phyloP scores from a whole-genome alignment of 2,113 vertebrate genomes.

The Neopipo cinnamomea region DNA sequence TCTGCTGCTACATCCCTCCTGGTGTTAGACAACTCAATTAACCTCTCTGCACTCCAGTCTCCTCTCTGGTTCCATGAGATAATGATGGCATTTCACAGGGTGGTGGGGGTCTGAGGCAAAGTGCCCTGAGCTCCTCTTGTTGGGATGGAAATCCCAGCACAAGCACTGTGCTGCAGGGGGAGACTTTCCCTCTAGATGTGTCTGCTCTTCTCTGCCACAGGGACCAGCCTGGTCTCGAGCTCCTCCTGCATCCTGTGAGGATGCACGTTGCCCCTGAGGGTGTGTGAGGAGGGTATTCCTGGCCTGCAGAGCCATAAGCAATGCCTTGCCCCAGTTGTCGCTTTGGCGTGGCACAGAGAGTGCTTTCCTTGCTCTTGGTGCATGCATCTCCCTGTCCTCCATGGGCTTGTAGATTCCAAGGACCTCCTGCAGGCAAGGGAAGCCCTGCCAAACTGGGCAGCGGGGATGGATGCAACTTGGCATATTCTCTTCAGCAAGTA shows the following conservation, averaged over 20 bases:
- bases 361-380: background rate
- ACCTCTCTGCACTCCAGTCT: slow-evolving; percentile 6
- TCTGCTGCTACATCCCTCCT: background rate
- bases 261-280: background rate
- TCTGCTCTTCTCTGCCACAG: background rate
- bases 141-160: background rate
- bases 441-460: background rate
- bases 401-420: background rate
- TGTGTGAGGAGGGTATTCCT: background rate
- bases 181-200: background rate
- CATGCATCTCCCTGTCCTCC: background rate
- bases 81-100: background rate
- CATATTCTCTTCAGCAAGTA: background rate
- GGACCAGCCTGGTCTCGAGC: background rate
- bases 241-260: background rate
- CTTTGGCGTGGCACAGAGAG: background rate
- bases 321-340: background rate
- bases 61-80: background rate
- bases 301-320: background rate
- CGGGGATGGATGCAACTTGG: background rate
- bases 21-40: slow-evolving; percentile 31
- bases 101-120: background rate
- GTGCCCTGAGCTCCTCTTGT: background rate
- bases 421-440: background rate
- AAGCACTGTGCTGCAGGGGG: background rate